Evolutionary conservation across 1,140 invertebrate genomes (phyloP).

Genomic region (Theocolax elegans): DNA sequence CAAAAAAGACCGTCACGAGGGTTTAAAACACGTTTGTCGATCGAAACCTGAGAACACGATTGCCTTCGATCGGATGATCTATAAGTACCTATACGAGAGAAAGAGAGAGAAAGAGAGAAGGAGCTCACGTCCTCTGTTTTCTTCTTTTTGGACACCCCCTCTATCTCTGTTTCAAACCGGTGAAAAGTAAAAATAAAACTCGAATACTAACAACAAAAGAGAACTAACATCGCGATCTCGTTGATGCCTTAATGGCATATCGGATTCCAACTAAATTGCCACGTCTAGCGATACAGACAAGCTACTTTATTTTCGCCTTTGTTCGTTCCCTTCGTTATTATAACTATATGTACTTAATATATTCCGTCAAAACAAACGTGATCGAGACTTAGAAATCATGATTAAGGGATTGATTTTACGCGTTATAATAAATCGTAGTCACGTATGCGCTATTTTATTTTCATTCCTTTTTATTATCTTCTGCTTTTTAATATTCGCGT

Average conservation of each 20-base stretch:
- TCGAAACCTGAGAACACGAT: constrained; percentile 46
- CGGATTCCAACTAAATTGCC: constrained; percentile 43
- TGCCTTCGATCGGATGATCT: constrained; percentile 46
- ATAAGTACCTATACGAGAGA: constrained; percentile 17
- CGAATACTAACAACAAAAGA: constrained; percentile 10
- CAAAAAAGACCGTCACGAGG: constrained; percentile 30
- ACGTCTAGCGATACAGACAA: constrained; percentile 9
- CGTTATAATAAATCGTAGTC: no score
- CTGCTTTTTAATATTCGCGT: not conserved
- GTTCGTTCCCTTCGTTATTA: no score
- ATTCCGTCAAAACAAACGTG: no score
- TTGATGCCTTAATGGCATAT: constrained; percentile 46
- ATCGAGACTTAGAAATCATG: no score
- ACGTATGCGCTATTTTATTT: no score
- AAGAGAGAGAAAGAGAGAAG: constrained; percentile 7
- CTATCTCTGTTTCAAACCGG: no score
- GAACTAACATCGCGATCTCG: constrained; percentile 31
- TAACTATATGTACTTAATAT: no score
- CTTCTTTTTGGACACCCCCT: no score
- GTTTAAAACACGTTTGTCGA: constrained; percentile 41
- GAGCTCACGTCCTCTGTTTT: no score
- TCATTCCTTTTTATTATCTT: no score
- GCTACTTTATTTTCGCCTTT: constrained; percentile 43
- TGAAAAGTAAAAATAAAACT: no score
- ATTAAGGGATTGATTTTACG: no score